A percentile compares a stretch with the other conserved stretches of the same genome.
These are phyloP conservation scores for Eulemur albifrons DNA, from an alignment of 2,797 vertebrate species.

Conservation along the genomic window DNA sequence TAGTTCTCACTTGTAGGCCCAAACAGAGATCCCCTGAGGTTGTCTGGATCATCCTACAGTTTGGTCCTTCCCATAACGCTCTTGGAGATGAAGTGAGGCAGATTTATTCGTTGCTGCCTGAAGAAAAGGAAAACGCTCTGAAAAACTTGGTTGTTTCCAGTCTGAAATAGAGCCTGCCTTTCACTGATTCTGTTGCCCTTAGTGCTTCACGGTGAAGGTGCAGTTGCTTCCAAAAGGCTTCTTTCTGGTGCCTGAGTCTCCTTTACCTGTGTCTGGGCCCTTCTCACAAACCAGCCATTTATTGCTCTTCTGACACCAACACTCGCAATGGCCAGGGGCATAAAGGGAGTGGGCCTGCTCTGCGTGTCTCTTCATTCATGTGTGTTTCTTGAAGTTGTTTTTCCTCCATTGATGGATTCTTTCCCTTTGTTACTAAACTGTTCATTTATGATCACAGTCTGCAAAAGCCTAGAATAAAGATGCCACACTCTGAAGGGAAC, in stretches of 20 bases:
- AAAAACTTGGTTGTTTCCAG: background rate
- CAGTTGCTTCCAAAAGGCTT: conserved; percentile 25
- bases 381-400: conserved; percentile 1
- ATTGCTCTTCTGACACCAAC: background rate
- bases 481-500: conserved; percentile 52
- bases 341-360: background rate
- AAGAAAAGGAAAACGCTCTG: conserved; percentile 15
- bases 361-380: background rate
- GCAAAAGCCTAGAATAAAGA: conserved; percentile 50
- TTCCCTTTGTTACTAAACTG: conserved; percentile 57
- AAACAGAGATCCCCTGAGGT: background rate
- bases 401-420: conserved; percentile 51
- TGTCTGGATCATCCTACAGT: background rate
- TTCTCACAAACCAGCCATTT: conserved; percentile 18
- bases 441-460: conserved; percentile 72
- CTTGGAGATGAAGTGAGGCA: background rate
- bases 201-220: background rate
- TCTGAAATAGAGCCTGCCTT: background rate
- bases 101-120: background rate
- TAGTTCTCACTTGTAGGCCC: background rate
- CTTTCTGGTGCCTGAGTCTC: background rate
- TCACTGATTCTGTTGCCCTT: background rate
- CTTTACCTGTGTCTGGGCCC: background rate
- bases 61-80: background rate
- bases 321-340: background rate